phyloP scores from a whole-genome alignment of 2,113 vertebrate species.

The Stegastes partitus region DNA sequence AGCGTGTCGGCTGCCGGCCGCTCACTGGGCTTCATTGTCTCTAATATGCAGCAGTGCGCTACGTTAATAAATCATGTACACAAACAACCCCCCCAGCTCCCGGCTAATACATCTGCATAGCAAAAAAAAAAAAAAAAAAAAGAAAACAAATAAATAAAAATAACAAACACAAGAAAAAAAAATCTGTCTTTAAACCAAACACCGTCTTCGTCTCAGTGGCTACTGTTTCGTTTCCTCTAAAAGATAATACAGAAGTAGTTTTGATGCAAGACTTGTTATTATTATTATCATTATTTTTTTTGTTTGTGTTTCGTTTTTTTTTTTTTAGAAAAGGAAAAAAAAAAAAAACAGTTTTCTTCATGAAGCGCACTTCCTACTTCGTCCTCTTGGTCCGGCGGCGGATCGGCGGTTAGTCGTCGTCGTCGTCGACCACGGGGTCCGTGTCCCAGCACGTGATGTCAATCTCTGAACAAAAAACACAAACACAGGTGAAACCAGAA shows the following conservation, averaged over 20 bases:
- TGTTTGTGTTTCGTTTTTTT: conserved; percentile 62
- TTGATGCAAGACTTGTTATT: conserved; percentile 80
- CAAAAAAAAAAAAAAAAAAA: conserved; percentile 63
- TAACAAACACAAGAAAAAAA: conserved; percentile 60
- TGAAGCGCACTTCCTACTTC: conserved; percentile 74
- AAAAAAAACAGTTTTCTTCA: conserved; percentile 66
- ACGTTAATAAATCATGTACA: conserved; percentile 64
- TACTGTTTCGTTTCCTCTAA: conserved; percentile 77
- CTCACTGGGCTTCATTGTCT: conserved; percentile 55
- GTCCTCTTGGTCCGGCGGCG: conserved; percentile 55
- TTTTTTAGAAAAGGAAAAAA: no score
- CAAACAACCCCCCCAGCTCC: conserved; percentile 33
- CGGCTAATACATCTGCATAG: conserved; percentile 75
- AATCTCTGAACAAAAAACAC: conserved; percentile 86
- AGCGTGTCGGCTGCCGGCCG: conserved; percentile 28
- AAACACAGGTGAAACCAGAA: no score
- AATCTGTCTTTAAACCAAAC: conserved; percentile 64
- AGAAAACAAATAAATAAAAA: conserved; percentile 73
- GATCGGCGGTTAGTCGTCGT: conserved; percentile 87
- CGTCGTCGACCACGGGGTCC: conserved; percentile 94
- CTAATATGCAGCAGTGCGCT: conserved; percentile 78
- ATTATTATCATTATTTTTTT: conserved; percentile 62
- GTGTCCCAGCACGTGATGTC: conserved; percentile 98
- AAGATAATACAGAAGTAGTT: conserved; percentile 80
- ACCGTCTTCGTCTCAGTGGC: conserved; percentile 65